Conservation (phyloP, 2,888 invertebrate species). For the Tetropium fuscum region DNA sequence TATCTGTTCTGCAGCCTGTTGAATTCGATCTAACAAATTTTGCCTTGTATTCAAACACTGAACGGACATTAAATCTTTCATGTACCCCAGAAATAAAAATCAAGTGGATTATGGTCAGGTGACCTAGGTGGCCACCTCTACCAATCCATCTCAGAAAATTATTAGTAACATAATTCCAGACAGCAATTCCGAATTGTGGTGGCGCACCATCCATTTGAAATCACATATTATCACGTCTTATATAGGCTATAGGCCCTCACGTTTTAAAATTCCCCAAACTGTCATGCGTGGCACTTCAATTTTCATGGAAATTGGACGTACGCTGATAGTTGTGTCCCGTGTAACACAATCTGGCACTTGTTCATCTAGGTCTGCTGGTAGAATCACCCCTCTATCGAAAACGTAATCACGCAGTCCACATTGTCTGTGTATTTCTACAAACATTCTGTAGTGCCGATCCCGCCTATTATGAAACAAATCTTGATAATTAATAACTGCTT, state of each 20-base stretch:
- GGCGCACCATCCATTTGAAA: slow-evolving; percentile 1
- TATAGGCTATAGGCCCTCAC: neutral
- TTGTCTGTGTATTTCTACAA: neutral
- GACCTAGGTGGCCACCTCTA: slow-evolving; percentile 4
- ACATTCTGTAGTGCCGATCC: neutral
- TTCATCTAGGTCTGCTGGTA: neutral
- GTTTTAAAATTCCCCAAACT: neutral
- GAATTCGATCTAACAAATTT: too few relatives aligned
- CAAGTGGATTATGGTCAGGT: neutral
- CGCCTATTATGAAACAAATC: neutral
- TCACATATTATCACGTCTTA: neutral
- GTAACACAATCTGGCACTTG: slow-evolving; percentile 2
- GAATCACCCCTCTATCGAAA: neutral
- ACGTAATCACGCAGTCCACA: too few relatives aligned
- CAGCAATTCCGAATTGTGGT: slow-evolving; percentile 3
- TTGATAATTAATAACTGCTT: too few relatives aligned
- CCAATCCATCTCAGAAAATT: slow-evolving; percentile 3
- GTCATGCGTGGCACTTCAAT: neutral
- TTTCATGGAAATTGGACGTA: neutral
- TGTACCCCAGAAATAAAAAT: neutral
- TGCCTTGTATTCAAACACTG: too few relatives aligned
- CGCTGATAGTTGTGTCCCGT: neutral
- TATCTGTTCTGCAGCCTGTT: too few relatives aligned
- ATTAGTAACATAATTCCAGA: neutral
- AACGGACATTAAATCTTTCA: neutral